Percentiles rank a stretch among this genome's conserved stretches.
Conservation (phyloP, 2,113 vertebrate species). For the Muntiacus reevesi region DNA sequence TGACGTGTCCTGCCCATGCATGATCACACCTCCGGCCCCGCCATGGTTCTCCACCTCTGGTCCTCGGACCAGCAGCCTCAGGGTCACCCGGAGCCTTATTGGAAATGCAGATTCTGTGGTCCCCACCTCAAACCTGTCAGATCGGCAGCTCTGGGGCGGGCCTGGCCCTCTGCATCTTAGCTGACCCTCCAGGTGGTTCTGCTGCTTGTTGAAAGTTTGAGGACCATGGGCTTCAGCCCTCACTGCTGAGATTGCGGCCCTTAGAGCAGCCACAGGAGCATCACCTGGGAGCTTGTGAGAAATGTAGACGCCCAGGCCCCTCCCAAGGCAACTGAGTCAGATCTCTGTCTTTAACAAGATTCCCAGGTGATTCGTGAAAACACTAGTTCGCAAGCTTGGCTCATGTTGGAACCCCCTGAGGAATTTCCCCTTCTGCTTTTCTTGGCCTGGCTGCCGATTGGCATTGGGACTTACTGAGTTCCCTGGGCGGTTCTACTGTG, state of each 20-base stretch:
- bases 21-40: fast-evolving
- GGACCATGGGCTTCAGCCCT: neutral
- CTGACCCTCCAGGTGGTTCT: neutral
- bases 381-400: neutral
- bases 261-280: neutral
- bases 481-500: neutral
- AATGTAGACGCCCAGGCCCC: neutral
- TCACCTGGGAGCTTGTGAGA: neutral
- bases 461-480: fast-evolving
- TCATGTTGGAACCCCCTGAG: neutral
- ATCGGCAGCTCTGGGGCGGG: neutral
- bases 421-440: neutral
- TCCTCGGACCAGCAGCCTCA: too few relatives aligned
- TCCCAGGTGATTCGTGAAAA: neutral
- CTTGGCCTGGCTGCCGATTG: neutral
- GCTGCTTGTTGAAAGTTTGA: neutral
- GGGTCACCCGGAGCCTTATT: fast-evolving
- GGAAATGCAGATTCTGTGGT: neutral
- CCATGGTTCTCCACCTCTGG: neutral
- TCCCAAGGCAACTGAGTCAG: neutral
- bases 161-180: neutral
- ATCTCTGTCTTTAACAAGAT: neutral
- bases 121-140: neutral
- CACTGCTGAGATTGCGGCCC: neutral
- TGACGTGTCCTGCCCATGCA: fast-evolving